Percentiles rank a stretch among this genome's conserved stretches.
These are phyloP conservation scores for Diploscapter pachys DNA, from an alignment of 1,140 invertebrate genomes.

Conservation along the genomic window DNA sequence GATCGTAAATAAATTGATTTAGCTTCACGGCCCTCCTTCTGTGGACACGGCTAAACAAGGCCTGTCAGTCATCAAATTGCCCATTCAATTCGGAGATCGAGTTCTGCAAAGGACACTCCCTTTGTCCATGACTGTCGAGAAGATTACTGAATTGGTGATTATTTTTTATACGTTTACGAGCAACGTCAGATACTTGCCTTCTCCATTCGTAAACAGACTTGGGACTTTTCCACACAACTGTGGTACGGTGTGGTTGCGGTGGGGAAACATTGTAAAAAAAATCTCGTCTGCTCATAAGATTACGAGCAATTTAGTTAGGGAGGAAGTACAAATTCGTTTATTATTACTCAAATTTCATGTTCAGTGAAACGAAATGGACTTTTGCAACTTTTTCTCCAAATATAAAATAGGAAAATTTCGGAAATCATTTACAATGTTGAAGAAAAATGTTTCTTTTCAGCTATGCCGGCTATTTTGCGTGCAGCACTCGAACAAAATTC, in stretches of 20 bases:
- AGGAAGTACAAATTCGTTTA: background rate
- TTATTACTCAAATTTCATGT: too few species aligned
- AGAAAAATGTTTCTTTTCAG: background rate
- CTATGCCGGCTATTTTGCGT: slow-evolving; percentile 12
- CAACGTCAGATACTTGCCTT: too few species aligned
- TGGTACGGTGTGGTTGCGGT: too few species aligned
- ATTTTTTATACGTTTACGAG: too few species aligned
- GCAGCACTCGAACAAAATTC: background rate
- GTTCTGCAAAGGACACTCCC: background rate
- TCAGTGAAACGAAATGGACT: too few species aligned
- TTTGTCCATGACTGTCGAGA: slow-evolving; percentile 13
- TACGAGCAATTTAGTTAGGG: background rate
- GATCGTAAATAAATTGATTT: background rate
- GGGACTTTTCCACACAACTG: too few species aligned
- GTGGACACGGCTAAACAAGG: slow-evolving; percentile 13
- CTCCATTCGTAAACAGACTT: too few species aligned
- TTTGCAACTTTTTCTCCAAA: too few species aligned
- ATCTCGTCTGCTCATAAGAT: background rate
- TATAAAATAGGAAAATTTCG: too few species aligned
- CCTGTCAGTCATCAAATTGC: slow-evolving; percentile 6
- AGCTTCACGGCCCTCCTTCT: slow-evolving; percentile 14
- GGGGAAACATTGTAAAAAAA: background rate
- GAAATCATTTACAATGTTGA: background rate
- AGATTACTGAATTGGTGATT: slow-evolving; percentile 12
- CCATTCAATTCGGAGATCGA: slow-evolving; percentile 15